A percentile compares a stretch with the other conserved stretches of the same genome.
phyloP scores from a whole-genome alignment of 2,888 invertebrate genomes.

The Amblyjoppa fuscipennis region DNA sequence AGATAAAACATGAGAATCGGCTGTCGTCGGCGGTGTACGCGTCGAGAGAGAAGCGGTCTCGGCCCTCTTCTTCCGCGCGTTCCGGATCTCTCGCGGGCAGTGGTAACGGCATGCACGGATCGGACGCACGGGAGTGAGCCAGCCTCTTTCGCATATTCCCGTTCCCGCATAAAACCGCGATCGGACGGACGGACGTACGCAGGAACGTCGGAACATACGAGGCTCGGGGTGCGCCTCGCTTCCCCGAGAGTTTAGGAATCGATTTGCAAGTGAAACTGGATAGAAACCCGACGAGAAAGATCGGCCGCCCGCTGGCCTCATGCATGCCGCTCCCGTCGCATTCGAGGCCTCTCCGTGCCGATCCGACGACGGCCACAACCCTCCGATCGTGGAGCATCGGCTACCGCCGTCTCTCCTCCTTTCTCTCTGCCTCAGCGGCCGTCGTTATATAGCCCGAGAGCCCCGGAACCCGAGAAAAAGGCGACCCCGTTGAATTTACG shows the following conservation, averaged over 20 bases:
- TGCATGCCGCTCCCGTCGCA: conserved; percentile 58
- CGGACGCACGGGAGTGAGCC: conserved; percentile 56
- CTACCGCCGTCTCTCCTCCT: neutral
- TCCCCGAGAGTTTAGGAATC: conserved; percentile 79
- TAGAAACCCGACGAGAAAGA: conserved; percentile 69
- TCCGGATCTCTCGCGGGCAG: conserved; percentile 57
- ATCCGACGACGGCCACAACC: conserved; percentile 51
- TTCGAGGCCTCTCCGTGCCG: conserved; percentile 36
- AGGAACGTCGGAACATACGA: conserved; percentile 52
- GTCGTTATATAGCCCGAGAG: conserved; percentile 63
- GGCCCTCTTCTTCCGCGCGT: conserved; percentile 43
- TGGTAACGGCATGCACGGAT: conserved; percentile 65
- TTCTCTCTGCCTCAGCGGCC: conserved; percentile 27
- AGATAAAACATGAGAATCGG: conserved; percentile 80
- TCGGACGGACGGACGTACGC: conserved; percentile 45
- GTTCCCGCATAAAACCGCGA: conserved; percentile 64
- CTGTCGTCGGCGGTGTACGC: conserved; percentile 56
- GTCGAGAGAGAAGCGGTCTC: neutral
- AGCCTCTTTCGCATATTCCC: conserved; percentile 63
- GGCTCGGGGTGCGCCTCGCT: conserved; percentile 40
- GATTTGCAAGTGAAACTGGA: conserved; percentile 82
- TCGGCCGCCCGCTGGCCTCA: conserved; percentile 47
- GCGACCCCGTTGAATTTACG: conserved; percentile 79
- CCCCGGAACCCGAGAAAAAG: conserved; percentile 64
- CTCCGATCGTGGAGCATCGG: conserved; percentile 29